A percentile compares a stretch with the other conserved stretches of the same genome.
Evolutionary conservation across 35 echinoderm and acorn worm genomes (phyloP).

Genomic region (Acanthaster planci): DNA sequence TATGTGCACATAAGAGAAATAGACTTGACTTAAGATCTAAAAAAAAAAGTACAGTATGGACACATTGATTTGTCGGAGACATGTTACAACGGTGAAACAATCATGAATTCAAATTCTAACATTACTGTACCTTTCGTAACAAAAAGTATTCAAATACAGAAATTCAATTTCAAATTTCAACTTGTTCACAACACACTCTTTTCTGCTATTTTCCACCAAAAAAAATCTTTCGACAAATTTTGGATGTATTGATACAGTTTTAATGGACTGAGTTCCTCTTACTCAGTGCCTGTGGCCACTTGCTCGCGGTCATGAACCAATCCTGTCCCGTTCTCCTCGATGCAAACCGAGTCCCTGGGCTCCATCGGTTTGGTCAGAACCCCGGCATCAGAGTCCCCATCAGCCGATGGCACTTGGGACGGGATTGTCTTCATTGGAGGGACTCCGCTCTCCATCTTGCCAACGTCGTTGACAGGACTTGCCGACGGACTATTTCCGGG

Average conservation of each 20-base stretch:
- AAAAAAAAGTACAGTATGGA: too few species aligned
- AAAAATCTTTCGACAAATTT: not conserved
- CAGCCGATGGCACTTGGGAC: not conserved
- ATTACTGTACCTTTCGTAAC: not conserved
- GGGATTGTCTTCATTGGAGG: not conserved
- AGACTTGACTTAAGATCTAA: too few species aligned
- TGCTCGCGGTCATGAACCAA: not conserved
- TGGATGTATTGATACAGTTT: too few species aligned
- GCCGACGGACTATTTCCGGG: not conserved
- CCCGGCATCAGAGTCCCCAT: not conserved
- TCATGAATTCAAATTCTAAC: not conserved
- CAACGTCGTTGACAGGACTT: not conserved
- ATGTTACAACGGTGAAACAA: too few species aligned
- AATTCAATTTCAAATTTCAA: not conserved
- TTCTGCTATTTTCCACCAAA: not conserved
- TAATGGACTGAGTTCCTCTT: not conserved
- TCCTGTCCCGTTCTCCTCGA: not conserved
- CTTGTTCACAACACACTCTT: conserved; percentile 25
- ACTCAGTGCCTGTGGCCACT: not conserved
- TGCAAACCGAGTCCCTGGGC: not conserved
- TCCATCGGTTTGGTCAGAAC: not conserved
- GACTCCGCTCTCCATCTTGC: not conserved
- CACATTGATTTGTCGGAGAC: too few species aligned
- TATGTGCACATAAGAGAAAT: too few species aligned
- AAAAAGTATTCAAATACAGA: conserved; percentile 11